These are phyloP conservation scores for Cacatua alba DNA, from an alignment of 2,113 vertebrate species.

Conservation along the genomic window DNA sequence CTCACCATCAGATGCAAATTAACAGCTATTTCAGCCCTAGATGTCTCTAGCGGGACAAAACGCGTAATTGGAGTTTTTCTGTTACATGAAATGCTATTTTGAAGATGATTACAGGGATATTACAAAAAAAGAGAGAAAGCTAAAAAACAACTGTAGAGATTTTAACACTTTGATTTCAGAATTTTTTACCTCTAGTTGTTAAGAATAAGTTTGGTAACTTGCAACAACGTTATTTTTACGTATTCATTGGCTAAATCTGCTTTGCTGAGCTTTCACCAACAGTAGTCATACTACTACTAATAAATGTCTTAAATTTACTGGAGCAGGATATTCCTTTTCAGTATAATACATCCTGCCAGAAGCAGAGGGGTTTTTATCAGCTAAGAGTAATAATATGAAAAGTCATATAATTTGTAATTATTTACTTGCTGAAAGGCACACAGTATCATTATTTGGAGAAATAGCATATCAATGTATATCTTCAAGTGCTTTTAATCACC, in stretches of 20 bases:
- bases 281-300: background rate
- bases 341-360: background rate
- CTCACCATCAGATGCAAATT: constrained; percentile 43
- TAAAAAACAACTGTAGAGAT: background rate
- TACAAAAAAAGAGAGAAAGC: background rate
- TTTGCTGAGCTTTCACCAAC: background rate
- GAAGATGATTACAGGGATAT: background rate
- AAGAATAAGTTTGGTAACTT: background rate
- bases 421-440: background rate
- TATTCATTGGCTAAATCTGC: background rate
- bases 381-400: background rate
- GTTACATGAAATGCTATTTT: background rate
- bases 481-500: background rate
- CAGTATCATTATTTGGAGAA: background rate
- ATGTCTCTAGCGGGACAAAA: constrained; percentile 9
- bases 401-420: background rate
- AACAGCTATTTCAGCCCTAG: constrained; percentile 28
- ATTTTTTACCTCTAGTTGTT: background rate
- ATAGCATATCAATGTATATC: background rate
- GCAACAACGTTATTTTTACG: background rate
- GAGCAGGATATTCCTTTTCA: background rate
- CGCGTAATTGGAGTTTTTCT: background rate
- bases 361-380: background rate
- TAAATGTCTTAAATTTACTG: background rate
- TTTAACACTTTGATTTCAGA: background rate